Percentiles rank a stretch among this genome's conserved stretches.
These are phyloP conservation scores for Crotalus tigris DNA, from an alignment of 2,113 vertebrate genomes.

Conservation along the genomic window DNA sequence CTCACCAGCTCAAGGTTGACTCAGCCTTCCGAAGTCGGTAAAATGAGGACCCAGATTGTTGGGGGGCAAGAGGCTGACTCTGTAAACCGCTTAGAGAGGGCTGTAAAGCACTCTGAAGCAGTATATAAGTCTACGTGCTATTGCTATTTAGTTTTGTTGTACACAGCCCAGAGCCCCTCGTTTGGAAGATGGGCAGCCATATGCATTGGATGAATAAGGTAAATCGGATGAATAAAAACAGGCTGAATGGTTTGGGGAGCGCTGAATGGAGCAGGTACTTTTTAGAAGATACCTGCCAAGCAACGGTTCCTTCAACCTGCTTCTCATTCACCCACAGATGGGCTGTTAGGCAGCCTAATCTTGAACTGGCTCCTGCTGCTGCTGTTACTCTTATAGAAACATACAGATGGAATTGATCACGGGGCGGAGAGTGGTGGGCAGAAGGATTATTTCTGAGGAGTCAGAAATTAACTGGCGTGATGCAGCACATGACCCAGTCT, in stretches of 20 bases:
- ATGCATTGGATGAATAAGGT: neutral
- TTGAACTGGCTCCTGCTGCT: neutral
- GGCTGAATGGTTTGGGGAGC: neutral
- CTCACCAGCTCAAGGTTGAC: no score
- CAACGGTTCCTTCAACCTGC: neutral
- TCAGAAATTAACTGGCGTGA: neutral
- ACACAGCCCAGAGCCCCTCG: neutral
- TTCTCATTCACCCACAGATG: neutral
- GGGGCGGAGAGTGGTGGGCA: neutral
- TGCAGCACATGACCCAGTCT: conserved; percentile 5
- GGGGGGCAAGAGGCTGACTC: no score
- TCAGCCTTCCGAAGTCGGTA: no score
- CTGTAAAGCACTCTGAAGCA: no score
- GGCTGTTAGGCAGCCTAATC: neutral
- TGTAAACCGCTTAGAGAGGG: no score
- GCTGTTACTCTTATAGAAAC: neutral
- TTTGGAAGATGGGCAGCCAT: neutral
- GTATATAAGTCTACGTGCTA: no score
- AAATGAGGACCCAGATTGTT: no score
- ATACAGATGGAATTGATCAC: neutral
- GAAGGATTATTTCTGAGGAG: neutral
- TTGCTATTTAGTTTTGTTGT: neutral
- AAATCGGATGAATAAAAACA: neutral
- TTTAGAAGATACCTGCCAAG: neutral
- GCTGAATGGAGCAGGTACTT: neutral